These are phyloP conservation scores for Charina bottae DNA, from an alignment of 2,113 vertebrate genomes.

Conservation along the genomic window DNA sequence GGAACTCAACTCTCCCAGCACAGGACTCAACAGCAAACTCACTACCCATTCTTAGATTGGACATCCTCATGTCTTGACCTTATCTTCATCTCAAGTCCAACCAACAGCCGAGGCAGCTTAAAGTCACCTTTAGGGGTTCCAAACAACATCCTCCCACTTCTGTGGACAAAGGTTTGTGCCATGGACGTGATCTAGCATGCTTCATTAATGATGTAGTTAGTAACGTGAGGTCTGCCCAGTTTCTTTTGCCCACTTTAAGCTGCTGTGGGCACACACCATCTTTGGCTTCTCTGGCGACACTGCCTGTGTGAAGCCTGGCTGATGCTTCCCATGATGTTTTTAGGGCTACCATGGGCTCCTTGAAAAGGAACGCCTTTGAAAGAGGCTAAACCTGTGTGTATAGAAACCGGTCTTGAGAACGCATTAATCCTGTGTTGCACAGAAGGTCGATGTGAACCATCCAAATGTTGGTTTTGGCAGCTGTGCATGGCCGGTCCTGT, in stretches of 20 bases:
- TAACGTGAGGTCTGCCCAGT: not conserved
- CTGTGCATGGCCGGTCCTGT: not conserved
- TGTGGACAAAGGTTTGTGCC: not conserved
- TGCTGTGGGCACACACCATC: not conserved
- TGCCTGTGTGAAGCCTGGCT: not conserved
- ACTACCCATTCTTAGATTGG: not conserved
- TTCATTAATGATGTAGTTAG: not conserved
- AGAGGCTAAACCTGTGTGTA: not conserved
- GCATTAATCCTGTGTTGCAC: not conserved
- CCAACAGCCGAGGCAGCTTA: not conserved
- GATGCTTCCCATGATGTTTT: not conserved
- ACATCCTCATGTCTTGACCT: not conserved
- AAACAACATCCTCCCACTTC: not conserved
- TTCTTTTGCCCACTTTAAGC: not conserved
- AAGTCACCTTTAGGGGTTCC: not conserved
- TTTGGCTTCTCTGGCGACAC: no score
- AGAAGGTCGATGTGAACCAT: not conserved
- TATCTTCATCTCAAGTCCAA: not conserved
- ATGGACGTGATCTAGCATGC: not conserved
- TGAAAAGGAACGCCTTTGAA: not conserved
- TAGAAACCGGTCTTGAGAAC: not conserved
- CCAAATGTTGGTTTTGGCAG: not conserved
- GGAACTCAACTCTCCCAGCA: fast-evolving
- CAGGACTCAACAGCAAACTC: not conserved
- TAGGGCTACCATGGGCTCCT: not conserved